Percentiles rank a stretch among this genome's conserved stretches.
Evolutionary conservation across 2,797 vertebrate species (phyloP).

Genomic region (Phrynocephalus forsythii): DNA sequence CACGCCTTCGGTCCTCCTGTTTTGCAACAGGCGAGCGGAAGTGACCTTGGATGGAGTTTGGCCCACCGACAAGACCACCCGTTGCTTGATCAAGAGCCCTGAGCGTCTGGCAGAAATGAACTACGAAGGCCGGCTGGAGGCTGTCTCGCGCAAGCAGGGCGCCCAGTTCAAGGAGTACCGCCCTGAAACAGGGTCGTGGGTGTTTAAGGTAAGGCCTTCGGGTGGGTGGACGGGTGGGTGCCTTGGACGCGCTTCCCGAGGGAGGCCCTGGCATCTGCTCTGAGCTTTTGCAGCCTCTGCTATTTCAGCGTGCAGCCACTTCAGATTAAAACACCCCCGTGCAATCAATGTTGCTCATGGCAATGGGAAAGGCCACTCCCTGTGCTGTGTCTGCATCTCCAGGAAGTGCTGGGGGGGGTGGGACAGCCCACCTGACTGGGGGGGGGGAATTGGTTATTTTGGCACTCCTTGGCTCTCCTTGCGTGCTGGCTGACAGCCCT

Average conservation of each 20-base stretch:
- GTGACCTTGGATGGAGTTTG: slow-evolving; percentile 96
- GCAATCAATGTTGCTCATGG: no score
- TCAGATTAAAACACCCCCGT: not conserved
- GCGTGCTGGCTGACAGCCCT: no score
- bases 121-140: slow-evolving; percentile 91
- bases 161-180: slow-evolving; percentile 95
- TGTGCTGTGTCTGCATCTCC: not conserved
- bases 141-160: slow-evolving; percentile 89
- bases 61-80: slow-evolving; percentile 94
- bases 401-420: not conserved
- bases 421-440: not conserved
- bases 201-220: slow-evolving; percentile 87
- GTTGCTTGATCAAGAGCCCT: slow-evolving; percentile 90
- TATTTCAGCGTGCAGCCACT: not conserved
- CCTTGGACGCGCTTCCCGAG: fast-evolving
- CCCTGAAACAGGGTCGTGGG: slow-evolving; percentile 95
- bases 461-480: no score
- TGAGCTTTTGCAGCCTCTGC: not conserved
- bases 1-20: not conserved
- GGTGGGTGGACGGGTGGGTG: not conserved
- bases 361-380: no score
- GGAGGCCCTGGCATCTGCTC: not conserved
- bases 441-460: no score
- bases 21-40: slow-evolving; percentile 85
- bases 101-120: slow-evolving; percentile 91